phyloP scores from a whole-genome alignment of 2,888 invertebrate species.

The Ophioninae sp. region DNA sequence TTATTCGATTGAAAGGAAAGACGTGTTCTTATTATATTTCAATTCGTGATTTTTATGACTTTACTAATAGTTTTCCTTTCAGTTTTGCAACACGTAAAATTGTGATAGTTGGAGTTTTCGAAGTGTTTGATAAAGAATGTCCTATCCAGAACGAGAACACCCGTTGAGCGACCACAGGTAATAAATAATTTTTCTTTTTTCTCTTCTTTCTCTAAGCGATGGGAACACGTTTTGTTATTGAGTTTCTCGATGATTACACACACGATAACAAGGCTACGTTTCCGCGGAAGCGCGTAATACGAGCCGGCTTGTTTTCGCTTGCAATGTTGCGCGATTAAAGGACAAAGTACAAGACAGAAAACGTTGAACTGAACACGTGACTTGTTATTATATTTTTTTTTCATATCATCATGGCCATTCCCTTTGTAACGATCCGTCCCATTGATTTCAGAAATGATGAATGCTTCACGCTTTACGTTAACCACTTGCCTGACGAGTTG shows the following conservation, averaged over 20 bases:
- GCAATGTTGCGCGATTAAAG: neutral
- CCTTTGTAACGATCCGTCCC: neutral
- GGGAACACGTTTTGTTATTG: neutral
- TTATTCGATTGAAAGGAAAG: neutral
- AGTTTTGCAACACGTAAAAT: slow-evolving; percentile 2
- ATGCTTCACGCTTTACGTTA: slow-evolving; percentile 65
- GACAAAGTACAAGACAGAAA: slow-evolving; percentile 3
- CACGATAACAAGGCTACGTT: neutral
- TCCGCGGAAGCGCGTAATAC: neutral
- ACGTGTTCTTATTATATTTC: neutral
- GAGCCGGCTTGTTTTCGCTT: slow-evolving; percentile 1
- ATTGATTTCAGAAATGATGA: slow-evolving; percentile 39
- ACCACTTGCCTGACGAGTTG: slow-evolving; percentile 71
- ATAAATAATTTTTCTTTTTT: neutral
- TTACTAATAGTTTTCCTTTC: neutral
- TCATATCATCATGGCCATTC: neutral
- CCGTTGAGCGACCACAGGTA: slow-evolving; percentile 37
- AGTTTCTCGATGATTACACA: neutral
- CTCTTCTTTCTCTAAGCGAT: neutral
- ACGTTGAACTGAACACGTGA: neutral
- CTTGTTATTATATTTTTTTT: slow-evolving; percentile 11
- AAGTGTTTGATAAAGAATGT: slow-evolving; percentile 19
- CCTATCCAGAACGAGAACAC: slow-evolving; percentile 15
- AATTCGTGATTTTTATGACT: neutral
- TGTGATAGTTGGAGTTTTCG: neutral